These are phyloP conservation scores for Drosophila arawakana DNA, from an alignment of 1,140 invertebrate genomes.

Conservation along the genomic window DNA sequence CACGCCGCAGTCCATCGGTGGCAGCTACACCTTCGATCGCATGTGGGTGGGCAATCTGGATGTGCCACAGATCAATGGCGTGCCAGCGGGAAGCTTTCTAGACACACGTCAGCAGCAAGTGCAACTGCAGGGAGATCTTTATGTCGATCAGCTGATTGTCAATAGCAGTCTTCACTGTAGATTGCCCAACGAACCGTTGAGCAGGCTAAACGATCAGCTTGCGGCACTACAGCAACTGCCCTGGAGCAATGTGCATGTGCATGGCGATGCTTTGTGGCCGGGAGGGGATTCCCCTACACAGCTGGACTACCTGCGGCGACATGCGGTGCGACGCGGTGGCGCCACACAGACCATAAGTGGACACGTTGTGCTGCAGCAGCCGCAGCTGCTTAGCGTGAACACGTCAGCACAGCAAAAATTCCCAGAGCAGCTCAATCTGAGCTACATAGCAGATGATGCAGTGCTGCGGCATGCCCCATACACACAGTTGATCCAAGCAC, in stretches of 20 bases:
- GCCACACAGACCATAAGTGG: constrained; percentile 59
- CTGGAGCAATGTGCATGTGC: constrained; percentile 63
- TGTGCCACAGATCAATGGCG: constrained; percentile 57
- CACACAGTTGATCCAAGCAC: constrained; percentile 32
- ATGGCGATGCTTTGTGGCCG: constrained; percentile 62
- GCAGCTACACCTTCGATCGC: constrained; percentile 54
- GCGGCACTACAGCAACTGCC: constrained; percentile 30
- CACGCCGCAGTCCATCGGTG: constrained; percentile 63
- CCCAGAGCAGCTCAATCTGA: constrained; percentile 53
- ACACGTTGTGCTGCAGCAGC: constrained; percentile 51
- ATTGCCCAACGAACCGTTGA: constrained; percentile 10
- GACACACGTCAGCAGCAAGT: constrained; percentile 35
- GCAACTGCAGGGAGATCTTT: constrained; percentile 45
- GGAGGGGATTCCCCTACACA: background rate
- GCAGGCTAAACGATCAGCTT: constrained; percentile 17
- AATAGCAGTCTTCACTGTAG: constrained; percentile 48
- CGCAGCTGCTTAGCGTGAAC: constrained; percentile 26
- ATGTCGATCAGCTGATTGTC: constrained; percentile 51
- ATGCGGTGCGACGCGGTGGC: constrained; percentile 55
- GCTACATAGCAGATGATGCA: constrained; percentile 56
- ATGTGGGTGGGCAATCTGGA: constrained; percentile 62
- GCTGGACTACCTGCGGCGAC: constrained; percentile 63
- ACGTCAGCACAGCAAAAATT: constrained; percentile 10
- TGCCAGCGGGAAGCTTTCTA: constrained; percentile 39
- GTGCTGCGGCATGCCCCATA: constrained; percentile 24